Conservation (phyloP, 2,888 invertebrate genomes). For the Tenthredo amoena region DNA sequence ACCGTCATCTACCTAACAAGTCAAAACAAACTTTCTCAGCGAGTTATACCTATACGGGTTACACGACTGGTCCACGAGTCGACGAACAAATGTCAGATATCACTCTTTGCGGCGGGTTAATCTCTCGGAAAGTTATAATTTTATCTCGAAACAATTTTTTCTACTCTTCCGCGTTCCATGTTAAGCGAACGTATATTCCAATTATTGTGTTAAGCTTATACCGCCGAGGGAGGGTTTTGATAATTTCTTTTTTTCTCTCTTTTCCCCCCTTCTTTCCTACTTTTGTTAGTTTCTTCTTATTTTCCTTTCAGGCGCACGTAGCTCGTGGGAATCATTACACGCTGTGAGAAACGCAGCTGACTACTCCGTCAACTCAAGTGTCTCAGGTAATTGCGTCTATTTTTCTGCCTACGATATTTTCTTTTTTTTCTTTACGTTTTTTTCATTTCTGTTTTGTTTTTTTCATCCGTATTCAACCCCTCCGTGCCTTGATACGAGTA, state of each 20-base stretch:
- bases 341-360: constrained; percentile 30
- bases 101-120: not conserved
- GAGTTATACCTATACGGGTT: not conserved
- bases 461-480: not conserved
- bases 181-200: not conserved
- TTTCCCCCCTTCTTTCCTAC: not conserved
- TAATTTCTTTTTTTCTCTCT: not conserved
- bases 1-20: constrained; percentile 23
- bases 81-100: not conserved
- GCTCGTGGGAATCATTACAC: constrained; percentile 15
- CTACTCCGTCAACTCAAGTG: constrained; percentile 40
- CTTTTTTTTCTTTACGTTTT: not conserved
- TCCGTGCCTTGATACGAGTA: not conserved
- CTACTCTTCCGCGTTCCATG: no score
- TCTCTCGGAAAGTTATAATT: not conserved
- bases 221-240: not conserved
- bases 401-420: not conserved
- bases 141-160: not conserved
- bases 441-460: not conserved
- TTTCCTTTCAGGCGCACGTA: not conserved
- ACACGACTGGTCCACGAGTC: not conserved
- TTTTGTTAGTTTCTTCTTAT: not conserved
- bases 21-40: constrained; percentile 19
- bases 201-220: not conserved
- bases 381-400: constrained; percentile 39